Base-by-base conservation (phyloP, 2,888 invertebrate genomes). In the Heliconius cydno region DNA sequence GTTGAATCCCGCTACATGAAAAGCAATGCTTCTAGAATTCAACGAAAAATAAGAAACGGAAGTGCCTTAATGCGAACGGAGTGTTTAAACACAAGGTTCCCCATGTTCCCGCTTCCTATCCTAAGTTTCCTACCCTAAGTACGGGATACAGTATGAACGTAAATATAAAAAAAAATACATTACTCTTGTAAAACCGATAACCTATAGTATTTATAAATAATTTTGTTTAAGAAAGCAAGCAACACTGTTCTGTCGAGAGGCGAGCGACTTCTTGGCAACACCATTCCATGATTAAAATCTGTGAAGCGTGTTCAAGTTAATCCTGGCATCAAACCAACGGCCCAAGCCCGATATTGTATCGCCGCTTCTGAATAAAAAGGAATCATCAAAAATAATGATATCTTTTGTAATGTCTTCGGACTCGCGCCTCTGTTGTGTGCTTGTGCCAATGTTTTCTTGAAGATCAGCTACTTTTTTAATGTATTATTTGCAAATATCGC, bases 261-360 rank as follows among this genome's bases (percentile, higher is more conserved):
- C 80, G 78, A 78, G 82, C 86, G 85, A 85, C 86, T 86, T 88
- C 88, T 92, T 92, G 92, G 92, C 92, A 92, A 86, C 87, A 84
- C 85, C 81, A 83, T 85, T 87, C 86, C 87, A 88, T 92, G 92
- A 92, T 92, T 92, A 92, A 92, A 92, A 92, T 92, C 92, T 92
- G 84, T 87, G 86, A 85, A 92, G 88, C 91, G 90, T 88, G 88
- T 88, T 85, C 87, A 84, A 89, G 88, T 90, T 91, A 90, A 92
- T 92, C 68, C 88, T 89, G 92, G 92, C 92, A 89, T 89, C 88
- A 90, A 89, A 92, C 92, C 92, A 92, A 90, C 86, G 84, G 82
- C 83, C 82, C 78, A 75, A 68, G 81, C 81, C 81, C 78, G 84
- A 83, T 83, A 83, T 82, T 83, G 82, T 83, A 85, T 85, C 84